A percentile compares a stretch with the other conserved stretches of the same genome.
These are phyloP conservation scores for Streptopelia turtur DNA, from an alignment of 2,797 vertebrate species.

Conservation along the genomic window DNA sequence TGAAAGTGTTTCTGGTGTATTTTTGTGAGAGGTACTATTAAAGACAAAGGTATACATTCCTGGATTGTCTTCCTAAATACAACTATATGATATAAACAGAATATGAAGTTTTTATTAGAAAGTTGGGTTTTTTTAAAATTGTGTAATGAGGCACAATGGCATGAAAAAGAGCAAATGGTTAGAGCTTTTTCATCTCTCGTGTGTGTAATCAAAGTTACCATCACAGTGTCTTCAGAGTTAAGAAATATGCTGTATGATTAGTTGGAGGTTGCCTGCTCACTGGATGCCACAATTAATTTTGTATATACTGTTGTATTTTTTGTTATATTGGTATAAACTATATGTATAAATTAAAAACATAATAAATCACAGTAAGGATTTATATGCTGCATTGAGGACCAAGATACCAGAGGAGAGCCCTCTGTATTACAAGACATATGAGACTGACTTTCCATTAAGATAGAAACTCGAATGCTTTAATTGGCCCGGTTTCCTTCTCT, in stretches of 20 bases:
- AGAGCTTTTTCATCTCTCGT: neutral
- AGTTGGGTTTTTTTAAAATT: neutral
- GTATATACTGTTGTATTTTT: neutral
- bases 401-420: neutral
- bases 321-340: neutral
- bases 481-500: neutral
- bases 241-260: neutral
- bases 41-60: neutral
- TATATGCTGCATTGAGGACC: neutral
- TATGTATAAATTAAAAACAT: neutral
- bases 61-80: neutral
- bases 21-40: neutral
- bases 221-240: neutral
- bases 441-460: neutral
- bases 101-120: neutral
- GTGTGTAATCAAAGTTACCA: neutral
- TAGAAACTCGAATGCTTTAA: neutral
- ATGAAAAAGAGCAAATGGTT: neutral
- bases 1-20: neutral
- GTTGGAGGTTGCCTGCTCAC: neutral
- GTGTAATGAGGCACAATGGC: neutral
- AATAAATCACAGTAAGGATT: neutral
- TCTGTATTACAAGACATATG: neutral
- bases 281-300: neutral
- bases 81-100: neutral